phyloP scores from a whole-genome alignment of 2,888 invertebrate species.

The Galerucella calmariensis region DNA sequence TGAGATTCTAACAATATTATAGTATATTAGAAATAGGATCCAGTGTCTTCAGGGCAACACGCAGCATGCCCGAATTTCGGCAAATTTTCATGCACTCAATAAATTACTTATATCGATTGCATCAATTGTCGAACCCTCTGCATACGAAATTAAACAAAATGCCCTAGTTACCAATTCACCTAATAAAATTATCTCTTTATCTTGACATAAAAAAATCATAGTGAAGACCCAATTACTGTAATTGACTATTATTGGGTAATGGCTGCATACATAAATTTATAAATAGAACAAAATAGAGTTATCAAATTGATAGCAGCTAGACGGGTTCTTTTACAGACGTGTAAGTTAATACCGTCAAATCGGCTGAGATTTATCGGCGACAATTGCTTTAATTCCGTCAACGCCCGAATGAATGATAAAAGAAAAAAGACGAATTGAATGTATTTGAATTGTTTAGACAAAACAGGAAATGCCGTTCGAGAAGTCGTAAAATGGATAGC shows the following conservation, averaged over 20 bases:
- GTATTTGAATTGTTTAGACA: not conserved
- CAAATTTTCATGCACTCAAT: no score
- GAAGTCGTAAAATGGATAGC: not conserved
- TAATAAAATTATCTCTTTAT: conserved; percentile 12
- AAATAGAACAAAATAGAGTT: conserved; percentile 41
- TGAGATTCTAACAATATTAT: no score
- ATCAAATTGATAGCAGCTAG: conserved; percentile 31
- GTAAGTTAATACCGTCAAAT: conserved; percentile 33
- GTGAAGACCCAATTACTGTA: conserved; percentile 23
- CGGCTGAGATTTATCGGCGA: conserved; percentile 37
- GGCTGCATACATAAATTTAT: conserved; percentile 37
- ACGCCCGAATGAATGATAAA: not conserved
- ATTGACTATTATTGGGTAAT: conserved; percentile 27
- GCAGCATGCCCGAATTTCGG: no score
- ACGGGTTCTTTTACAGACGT: conserved; percentile 5
- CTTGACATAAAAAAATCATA: conserved; percentile 4
- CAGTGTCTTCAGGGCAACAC: no score
- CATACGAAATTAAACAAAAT: not conserved
- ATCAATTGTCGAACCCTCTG: not conserved
- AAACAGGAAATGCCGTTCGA: not conserved
- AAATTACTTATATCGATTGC: not conserved
- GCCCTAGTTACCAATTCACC: not conserved
- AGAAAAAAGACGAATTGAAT: not conserved
- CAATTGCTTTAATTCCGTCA: conserved; percentile 33
- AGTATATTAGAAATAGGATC: no score